These are phyloP conservation scores for Kryptopterus vitreolus DNA, from an alignment of 2,797 vertebrate genomes.

Conservation along the genomic window DNA sequence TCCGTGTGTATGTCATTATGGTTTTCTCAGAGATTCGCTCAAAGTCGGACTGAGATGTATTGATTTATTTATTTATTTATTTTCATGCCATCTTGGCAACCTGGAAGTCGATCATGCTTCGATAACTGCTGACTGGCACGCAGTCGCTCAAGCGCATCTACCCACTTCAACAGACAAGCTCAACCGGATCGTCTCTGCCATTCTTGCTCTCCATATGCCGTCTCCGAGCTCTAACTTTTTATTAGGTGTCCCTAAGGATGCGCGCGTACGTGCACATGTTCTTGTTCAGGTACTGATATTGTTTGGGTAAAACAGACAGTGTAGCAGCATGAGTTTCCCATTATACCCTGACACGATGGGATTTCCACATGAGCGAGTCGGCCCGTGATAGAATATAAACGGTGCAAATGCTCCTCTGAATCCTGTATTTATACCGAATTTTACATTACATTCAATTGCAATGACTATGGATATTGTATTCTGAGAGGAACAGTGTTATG, in stretches of 20 bases:
- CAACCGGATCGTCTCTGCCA: slow-evolving; percentile 33
- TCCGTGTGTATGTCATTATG: too few relatives aligned
- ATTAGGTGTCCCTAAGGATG: slow-evolving; percentile 26
- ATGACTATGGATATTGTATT: background rate
- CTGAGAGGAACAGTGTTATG: slow-evolving; percentile 1
- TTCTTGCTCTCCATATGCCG: slow-evolving; percentile 48
- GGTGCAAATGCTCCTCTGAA: background rate
- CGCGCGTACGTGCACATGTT: background rate
- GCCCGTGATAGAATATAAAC: slow-evolving; percentile 5
- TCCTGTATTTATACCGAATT: background rate
- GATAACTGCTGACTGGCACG: slow-evolving; percentile 39
- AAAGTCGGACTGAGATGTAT: slow-evolving; percentile 17
- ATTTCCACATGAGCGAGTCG: slow-evolving; percentile 13
- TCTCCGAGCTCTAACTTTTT: slow-evolving; percentile 25
- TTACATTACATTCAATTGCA: background rate
- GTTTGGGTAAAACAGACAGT: slow-evolving; percentile 7
- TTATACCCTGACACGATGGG: slow-evolving; percentile 3
- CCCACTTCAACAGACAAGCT: slow-evolving; percentile 26
- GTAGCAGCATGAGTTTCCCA: slow-evolving; percentile 9
- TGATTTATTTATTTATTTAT: too few relatives aligned
- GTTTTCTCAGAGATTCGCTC: background rate
- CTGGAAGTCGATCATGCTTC: slow-evolving; percentile 40
- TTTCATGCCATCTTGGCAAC: slow-evolving; percentile 21
- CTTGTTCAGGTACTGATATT: slow-evolving; percentile 9
- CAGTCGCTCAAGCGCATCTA: slow-evolving; percentile 23